phyloP scores from a whole-genome alignment of 2,797 vertebrate genomes.

The Emys orbicularis region DNA sequence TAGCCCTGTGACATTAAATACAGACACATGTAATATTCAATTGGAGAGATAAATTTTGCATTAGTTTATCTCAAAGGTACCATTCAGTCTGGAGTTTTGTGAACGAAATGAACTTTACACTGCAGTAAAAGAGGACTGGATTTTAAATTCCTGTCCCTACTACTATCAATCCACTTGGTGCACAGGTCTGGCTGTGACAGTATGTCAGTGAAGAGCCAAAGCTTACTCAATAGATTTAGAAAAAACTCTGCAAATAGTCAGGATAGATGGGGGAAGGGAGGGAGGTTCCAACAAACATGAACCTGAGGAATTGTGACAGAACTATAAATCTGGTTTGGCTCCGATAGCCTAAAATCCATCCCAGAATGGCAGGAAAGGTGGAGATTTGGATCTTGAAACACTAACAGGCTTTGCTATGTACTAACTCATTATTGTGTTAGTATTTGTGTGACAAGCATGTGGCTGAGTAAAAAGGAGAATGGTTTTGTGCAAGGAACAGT shows the following conservation, averaged over 20 bases:
- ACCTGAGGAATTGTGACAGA: slow-evolving; percentile 12
- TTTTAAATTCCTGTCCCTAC: slow-evolving; percentile 55
- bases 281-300: slow-evolving; percentile 39
- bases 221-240: slow-evolving; percentile 25
- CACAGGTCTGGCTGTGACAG: slow-evolving; percentile 40
- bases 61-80: slow-evolving; percentile 69
- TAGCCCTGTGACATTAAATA: slow-evolving; percentile 50
- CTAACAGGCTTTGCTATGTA: slow-evolving; percentile 17
- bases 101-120: slow-evolving; percentile 55
- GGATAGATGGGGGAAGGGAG: not conserved
- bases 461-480: slow-evolving; percentile 6
- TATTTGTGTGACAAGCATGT: slow-evolving; percentile 12
- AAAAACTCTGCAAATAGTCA: slow-evolving; percentile 41
- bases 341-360: slow-evolving; percentile 38
- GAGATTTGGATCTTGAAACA: slow-evolving; percentile 46
- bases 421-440: slow-evolving; percentile 31
- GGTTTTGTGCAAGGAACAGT: slow-evolving; percentile 27
- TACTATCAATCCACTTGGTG: slow-evolving; percentile 43
- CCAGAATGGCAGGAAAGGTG: slow-evolving; percentile 25
- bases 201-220: slow-evolving; percentile 28
- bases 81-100: slow-evolving; percentile 56
- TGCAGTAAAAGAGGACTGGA: not conserved
- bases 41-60: slow-evolving; percentile 62
- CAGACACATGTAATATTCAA: slow-evolving; percentile 49
- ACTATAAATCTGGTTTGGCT: slow-evolving; percentile 21